Evolutionary conservation across 2,113 vertebrate species (phyloP), one percentile per base, ranked within the genome.

Genomic region (Pogonocichla stellata): DNA sequence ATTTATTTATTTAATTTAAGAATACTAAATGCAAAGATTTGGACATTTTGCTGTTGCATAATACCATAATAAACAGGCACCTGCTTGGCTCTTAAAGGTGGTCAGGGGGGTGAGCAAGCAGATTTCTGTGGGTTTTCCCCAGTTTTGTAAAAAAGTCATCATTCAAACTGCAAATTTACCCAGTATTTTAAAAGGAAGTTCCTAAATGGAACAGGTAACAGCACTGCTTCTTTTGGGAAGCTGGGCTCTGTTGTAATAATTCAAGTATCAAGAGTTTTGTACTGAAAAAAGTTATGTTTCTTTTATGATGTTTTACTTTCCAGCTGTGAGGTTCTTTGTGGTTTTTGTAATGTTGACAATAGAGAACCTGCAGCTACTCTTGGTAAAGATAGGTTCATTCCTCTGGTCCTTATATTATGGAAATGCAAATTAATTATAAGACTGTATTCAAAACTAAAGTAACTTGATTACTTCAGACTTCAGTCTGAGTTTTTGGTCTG

Each of bases 31-130:
- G 16, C 10, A 42, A 64, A 40, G 31, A 53, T 24, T 42, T 75
- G 51, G 9, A 5, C 0, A 0, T 60, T 45, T 56, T 81, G 25
- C 19, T 56, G 19, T 31, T 65, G 7, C 3, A 1, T 29, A n/a
- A n/a, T 19, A 13, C 4, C 25, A 1, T 18, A 34, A 23, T 20
- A 26, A 79, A 14, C 4, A 75, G 17, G 29, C 5, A 54, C 19
- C 33, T 85, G 13, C 22, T 45, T 57, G 36, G 5, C 19, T 66
- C 33, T 70, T 34, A 12, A 23, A 48, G 28, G 12, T 1, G 4
- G 11, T 31, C 36, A 53, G 26, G 26, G 12, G 15, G 10, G 11
- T 47, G 6, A 74, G 24, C 53, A 61, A 66, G 5, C 31, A 66
- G 36, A 61, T 65, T 91, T 51, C 36, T 61, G 3, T 12, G 3